phyloP scores from a whole-genome alignment of 2,888 invertebrate genomes.

The Drosophila gaucha region DNA sequence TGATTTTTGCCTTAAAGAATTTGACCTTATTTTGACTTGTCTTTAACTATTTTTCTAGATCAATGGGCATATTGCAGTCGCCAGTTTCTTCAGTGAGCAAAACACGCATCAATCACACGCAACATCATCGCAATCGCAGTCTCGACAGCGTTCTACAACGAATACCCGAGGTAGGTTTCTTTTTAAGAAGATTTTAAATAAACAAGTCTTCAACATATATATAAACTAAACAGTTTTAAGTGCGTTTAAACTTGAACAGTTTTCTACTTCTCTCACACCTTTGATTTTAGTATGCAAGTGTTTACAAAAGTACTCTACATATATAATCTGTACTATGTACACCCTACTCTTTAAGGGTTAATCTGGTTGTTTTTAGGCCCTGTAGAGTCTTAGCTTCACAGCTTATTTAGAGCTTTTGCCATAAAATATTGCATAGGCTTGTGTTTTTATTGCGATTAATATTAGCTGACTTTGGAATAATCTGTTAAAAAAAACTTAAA shows the following conservation, averaged over 20 bases:
- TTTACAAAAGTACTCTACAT: conserved; percentile 7
- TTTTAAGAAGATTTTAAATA: background rate
- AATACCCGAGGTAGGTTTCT: conserved; percentile 89
- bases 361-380: too few relatives aligned
- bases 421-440: too few relatives aligned
- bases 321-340: conserved; percentile 43
- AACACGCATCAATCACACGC: conserved; percentile 85
- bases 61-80: conserved; percentile 85
- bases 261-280: background rate
- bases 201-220: background rate
- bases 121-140: conserved; percentile 95
- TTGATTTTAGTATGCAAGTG: background rate
- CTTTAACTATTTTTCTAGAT: conserved; percentile 75
- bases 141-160: conserved; percentile 95
- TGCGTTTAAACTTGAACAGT: background rate
- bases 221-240: too few relatives aligned
- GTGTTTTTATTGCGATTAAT: too few relatives aligned
- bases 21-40: background rate
- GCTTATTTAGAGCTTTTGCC: too few relatives aligned
- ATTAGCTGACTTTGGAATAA: too few relatives aligned
- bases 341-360: too few relatives aligned
- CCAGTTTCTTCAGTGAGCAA: conserved; percentile 85
- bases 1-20: conserved; percentile 46
- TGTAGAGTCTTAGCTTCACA: too few relatives aligned
- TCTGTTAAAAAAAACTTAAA: too few relatives aligned